phyloP scores from a whole-genome alignment of 2,797 vertebrate genomes.

The Crenuchus spilurus region DNA sequence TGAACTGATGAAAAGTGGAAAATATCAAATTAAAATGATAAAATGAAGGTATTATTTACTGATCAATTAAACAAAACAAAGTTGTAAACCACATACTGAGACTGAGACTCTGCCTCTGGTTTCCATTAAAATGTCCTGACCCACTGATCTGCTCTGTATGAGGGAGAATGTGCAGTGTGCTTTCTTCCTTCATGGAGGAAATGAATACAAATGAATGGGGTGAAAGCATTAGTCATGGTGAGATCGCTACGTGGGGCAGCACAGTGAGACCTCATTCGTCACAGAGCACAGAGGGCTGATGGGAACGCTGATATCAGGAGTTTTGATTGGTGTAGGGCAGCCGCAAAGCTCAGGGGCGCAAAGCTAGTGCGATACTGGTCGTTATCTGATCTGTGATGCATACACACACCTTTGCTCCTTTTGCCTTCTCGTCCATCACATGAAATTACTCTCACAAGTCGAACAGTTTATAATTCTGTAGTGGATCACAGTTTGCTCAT shows the following conservation, averaged over 20 bases:
- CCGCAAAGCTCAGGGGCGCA: background rate
- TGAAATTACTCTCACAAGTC: conserved; percentile 70
- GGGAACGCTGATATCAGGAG: background rate
- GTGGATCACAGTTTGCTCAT: conserved; percentile 69
- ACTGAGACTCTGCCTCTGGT: no score
- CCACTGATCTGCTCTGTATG: background rate
- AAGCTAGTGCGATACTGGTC: background rate
- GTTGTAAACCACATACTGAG: background rate
- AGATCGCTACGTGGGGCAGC: conserved; percentile 6
- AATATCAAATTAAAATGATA: no score
- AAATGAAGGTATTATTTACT: no score
- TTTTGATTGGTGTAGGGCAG: conserved; percentile 6
- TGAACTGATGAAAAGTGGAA: background rate
- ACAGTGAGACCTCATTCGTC: conserved; percentile 25
- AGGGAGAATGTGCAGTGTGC: background rate
- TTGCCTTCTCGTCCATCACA: conserved; percentile 60
- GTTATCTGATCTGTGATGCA: conserved; percentile 10
- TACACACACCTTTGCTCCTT: background rate
- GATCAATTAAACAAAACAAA: no score
- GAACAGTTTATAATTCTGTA: conserved; percentile 59
- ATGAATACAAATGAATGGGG: conserved; percentile 26
- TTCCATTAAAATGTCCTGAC: background rate
- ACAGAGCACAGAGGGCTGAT: conserved; percentile 7
- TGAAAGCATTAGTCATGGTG: conserved; percentile 25
- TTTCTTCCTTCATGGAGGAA: background rate